Conservation (phyloP, 2,888 invertebrate genomes). For the Lasioglossum figueresi region DNA sequence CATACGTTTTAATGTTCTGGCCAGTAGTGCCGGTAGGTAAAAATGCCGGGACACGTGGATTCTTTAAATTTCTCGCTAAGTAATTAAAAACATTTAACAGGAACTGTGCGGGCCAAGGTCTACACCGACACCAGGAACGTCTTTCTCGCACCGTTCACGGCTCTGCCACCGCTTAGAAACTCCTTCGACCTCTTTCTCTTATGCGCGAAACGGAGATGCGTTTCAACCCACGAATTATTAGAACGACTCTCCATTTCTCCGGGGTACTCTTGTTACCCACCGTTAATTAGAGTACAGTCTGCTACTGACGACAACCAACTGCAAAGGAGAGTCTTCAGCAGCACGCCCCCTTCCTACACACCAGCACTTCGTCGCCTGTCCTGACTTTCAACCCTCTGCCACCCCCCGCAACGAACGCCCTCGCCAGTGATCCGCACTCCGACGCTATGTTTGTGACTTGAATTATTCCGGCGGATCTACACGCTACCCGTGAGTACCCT, state of each 20-base stretch:
- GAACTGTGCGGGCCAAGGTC: slow-evolving; percentile 27
- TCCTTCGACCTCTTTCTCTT: slow-evolving; percentile 26
- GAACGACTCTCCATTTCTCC: slow-evolving; percentile 73
- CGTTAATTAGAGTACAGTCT: slow-evolving; percentile 80
- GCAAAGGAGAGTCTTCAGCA: slow-evolving; percentile 72
- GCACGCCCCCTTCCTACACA: slow-evolving; percentile 38
- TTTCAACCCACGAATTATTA: slow-evolving; percentile 71
- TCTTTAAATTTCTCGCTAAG: slow-evolving; percentile 31
- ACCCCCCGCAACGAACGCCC: slow-evolving; percentile 31
- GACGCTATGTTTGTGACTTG: slow-evolving; percentile 74
- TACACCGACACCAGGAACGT: slow-evolving; percentile 37
- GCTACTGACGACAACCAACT: slow-evolving; percentile 76
- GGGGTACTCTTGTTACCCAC: slow-evolving; percentile 73
- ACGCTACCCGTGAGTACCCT: slow-evolving; percentile 48
- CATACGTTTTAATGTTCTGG: neutral
- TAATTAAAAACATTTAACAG: slow-evolving; percentile 66
- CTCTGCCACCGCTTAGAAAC: neutral
- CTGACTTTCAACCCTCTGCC: slow-evolving; percentile 45
- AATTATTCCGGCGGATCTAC: slow-evolving; percentile 73
- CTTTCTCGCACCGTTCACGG: slow-evolving; percentile 6
- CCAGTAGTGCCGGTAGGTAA: neutral
- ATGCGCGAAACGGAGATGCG: slow-evolving; percentile 8
- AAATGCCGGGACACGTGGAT: neutral
- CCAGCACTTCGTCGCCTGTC: slow-evolving; percentile 50
- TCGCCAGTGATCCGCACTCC: slow-evolving; percentile 66